Base-by-base conservation (phyloP, 2,113 vertebrate species). In the Leptobrachium ailaonicum region DNA sequence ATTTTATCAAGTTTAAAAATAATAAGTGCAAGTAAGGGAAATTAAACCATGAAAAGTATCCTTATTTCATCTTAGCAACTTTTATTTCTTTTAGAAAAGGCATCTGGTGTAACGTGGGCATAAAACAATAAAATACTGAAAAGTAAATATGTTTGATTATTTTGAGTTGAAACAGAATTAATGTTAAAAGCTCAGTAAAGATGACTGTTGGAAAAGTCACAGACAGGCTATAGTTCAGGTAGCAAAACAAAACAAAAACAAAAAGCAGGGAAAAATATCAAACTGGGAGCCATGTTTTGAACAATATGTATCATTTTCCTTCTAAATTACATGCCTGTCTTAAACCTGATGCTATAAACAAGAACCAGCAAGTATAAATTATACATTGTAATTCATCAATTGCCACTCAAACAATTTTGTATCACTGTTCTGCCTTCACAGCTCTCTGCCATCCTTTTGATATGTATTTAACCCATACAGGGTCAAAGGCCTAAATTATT, bases 131-230 rank as follows among this genome's bases (percentile, higher is more conserved):
- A 3, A 60, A 71, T 14, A 63, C 76, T 50, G 10, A 60, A 44
- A 76, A 68, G 64, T 68, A 67, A 41, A 70, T 56, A 60, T 77
- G 66, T 77, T 77, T 70, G n/a, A 58, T 69, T 77, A 32, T 60
- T 77, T 43, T 69, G 41, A 40, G 76, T 71, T 32, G 42, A 77
- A 70, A n/a, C 32, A 63, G 42, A 41, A 78, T 78, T 71, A 62
- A 78, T 78, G 76, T 71, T 78, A 77, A 70, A 54, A 45, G 56
- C 68, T 78, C 67, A 78, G 56, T 78, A 56, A 79, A 79, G 69
- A 66, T 63, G 63, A 71, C 71, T 78, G 50, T 78, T 47, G 42
- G 40, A 78, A 78, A 71, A 13, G 43, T 66, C 20, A 79, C 66
- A 32, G 68, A 71, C 62, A 72, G 71, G 64, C 63, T 71, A 64